Evolutionary conservation across 2,797 vertebrate species (phyloP), one percentile per base, ranked within the genome.

Genomic region (Acipenser transmontanus): DNA sequence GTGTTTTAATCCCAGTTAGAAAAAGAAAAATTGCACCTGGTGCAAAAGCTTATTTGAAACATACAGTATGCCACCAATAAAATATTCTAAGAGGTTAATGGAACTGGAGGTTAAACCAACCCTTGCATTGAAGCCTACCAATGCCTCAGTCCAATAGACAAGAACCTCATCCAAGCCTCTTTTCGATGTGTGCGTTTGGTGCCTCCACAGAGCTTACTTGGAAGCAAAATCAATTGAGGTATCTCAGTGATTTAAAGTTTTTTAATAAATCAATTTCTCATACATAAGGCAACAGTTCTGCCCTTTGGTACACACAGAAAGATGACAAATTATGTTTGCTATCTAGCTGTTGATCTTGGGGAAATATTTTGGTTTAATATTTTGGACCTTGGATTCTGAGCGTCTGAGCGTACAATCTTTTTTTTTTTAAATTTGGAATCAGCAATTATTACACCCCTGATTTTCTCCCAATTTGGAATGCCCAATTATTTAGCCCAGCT

Each of bases 211-310:
- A 17, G 17, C 17, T 17, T 17, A 17, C 17, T 17, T 17, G 17
- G 17, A 17, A 17, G 17, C 17, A 17, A 17, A 17, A 17, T 74
- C 57, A 61, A 61, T 48, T 9, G 51, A 34, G 64, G 64, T 47
- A 47, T 17, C 60, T 7, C 47, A 17, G 49, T 52, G 60, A 57
- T 52, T 7, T 47, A 65, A 54, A 50, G 60, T 50, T 9, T 17
- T 17, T 14, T 52, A 50, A 66, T 69, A 73, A 80, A 80, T 77
- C 72, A 73, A 68, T 70, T 69, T 51, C 71, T 76, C 71, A 73
- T 72, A 76, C 68, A 70, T 75, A 71, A 74, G 74, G 76, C 76
- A 72, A 77, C 73, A 76, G 74, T 76, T 77, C 50, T 59, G 54
- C 54, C 72, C 69, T 71, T 72, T 71, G 71, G 68, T 57, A 66